Conservation (phyloP, 2,113 vertebrate genomes). For the Indicator maculatus region DNA sequence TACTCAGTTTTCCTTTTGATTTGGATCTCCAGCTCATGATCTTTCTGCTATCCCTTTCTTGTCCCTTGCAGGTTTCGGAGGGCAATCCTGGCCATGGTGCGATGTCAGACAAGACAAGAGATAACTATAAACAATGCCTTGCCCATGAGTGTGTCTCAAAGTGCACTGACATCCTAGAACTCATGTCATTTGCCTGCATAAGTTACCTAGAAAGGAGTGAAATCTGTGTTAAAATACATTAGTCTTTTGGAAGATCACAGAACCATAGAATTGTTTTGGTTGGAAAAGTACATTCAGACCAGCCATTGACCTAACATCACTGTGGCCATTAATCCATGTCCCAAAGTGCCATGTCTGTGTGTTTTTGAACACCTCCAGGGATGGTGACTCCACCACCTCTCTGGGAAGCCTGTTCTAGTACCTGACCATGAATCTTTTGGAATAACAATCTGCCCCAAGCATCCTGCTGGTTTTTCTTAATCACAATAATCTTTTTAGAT, state of each 20-base stretch:
- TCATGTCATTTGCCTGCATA: not conserved
- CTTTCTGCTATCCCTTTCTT: not conserved
- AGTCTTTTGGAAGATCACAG: not conserved
- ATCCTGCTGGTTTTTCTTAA: not conserved
- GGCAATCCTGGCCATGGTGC: slow-evolving; percentile 89
- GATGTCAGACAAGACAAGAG: slow-evolving; percentile 86
- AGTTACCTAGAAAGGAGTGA: not conserved
- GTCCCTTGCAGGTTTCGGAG: slow-evolving; percentile 86
- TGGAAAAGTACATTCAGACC: no score
- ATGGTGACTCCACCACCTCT: no score
- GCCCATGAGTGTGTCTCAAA: slow-evolving; percentile 81
- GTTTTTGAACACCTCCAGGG: no score
- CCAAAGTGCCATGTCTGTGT: no score
- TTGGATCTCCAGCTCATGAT: not conserved
- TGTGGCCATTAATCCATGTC: no score
- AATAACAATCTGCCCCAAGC: not conserved
- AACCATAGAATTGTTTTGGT: no score
- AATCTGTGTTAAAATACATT: not conserved
- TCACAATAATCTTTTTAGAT: not conserved
- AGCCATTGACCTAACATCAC: no score
- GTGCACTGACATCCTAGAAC: not conserved
- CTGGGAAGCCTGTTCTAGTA: no score
- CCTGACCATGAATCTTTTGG: not conserved
- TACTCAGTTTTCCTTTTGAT: not conserved
- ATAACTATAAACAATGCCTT: slow-evolving; percentile 83